These are phyloP conservation scores for Ptiloglossa arizonensis DNA, from an alignment of 1,140 invertebrate species.

Conservation along the genomic window DNA sequence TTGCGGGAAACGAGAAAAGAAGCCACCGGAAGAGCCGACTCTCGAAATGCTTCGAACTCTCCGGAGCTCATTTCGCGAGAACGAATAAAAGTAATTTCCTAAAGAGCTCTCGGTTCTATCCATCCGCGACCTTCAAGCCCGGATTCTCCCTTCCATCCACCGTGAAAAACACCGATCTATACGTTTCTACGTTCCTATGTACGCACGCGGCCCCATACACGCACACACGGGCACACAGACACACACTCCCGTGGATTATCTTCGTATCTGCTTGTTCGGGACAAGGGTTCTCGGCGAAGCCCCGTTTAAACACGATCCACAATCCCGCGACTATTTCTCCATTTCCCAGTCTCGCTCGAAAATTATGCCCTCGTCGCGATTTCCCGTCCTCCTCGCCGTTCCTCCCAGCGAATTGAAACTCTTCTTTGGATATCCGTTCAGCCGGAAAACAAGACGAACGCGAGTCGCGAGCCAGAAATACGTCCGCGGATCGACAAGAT, in stretches of 20 bases:
- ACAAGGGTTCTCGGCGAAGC: slow-evolving; percentile 7
- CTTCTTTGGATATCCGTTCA: background rate
- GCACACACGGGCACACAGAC: too few relatives aligned
- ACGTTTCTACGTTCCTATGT: background rate
- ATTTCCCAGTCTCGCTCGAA: background rate
- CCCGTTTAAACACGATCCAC: slow-evolving; percentile 52
- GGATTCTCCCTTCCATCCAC: slow-evolving; percentile 17
- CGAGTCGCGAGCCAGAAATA: background rate
- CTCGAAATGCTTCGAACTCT: slow-evolving; percentile 25
- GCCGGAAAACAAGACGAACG: background rate
- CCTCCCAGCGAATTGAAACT: slow-evolving; percentile 24
- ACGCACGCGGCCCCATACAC: too few relatives aligned
- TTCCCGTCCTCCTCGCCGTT: background rate
- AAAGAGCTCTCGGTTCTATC: slow-evolving; percentile 53
- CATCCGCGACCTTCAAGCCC: slow-evolving; percentile 36
- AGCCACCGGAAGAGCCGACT: slow-evolving; percentile 6
- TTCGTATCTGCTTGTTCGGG: slow-evolving; percentile 11
- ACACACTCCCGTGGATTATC: background rate
- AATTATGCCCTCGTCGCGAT: background rate
- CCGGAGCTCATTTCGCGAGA: slow-evolving; percentile 48
- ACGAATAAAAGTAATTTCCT: slow-evolving; percentile 66
- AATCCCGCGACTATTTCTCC: slow-evolving; percentile 21
- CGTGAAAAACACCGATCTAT: slow-evolving; percentile 42
- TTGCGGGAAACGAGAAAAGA: slow-evolving; percentile 26
- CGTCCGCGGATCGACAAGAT: background rate